Conservation (phyloP, 1,140 invertebrate species). For the Dinoponera quadriceps region DNA sequence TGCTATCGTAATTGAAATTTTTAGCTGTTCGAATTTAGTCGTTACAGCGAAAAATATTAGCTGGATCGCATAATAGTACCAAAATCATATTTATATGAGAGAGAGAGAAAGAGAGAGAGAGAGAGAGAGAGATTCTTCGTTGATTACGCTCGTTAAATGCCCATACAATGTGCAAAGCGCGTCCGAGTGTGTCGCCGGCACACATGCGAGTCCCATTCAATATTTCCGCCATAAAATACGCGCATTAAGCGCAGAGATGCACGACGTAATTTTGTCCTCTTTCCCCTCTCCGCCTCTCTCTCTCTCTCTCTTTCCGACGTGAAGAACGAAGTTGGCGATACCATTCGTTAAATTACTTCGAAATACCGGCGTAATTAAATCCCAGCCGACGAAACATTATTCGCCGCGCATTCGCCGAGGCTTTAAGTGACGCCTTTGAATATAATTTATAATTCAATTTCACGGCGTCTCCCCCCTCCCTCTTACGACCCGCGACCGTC, state of each 20-base stretch:
- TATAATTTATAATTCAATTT: constrained; percentile 59
- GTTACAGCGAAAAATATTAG: no score
- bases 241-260: constrained; percentile 38
- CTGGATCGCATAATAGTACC: no score
- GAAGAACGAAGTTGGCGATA: constrained; percentile 42
- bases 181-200: background rate
- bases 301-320: background rate
- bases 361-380: constrained; percentile 55
- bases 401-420: constrained; percentile 45
- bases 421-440: constrained; percentile 54
- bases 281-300: background rate
- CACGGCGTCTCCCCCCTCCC: constrained; percentile 7
- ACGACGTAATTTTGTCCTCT: constrained; percentile 37
- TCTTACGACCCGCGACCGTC: background rate
- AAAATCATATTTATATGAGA: no score
- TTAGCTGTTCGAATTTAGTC: no score
- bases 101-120: no score
- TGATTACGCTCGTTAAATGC: constrained; percentile 26
- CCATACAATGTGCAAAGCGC: background rate
- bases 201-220: constrained; percentile 26
- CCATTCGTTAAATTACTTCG: constrained; percentile 57
- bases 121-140: background rate
- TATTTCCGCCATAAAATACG: constrained; percentile 39
- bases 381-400: constrained; percentile 58
- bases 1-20: no score